Evolutionary conservation across 2,888 invertebrate species (phyloP).

Genomic region (Ophion ventricosus): DNA sequence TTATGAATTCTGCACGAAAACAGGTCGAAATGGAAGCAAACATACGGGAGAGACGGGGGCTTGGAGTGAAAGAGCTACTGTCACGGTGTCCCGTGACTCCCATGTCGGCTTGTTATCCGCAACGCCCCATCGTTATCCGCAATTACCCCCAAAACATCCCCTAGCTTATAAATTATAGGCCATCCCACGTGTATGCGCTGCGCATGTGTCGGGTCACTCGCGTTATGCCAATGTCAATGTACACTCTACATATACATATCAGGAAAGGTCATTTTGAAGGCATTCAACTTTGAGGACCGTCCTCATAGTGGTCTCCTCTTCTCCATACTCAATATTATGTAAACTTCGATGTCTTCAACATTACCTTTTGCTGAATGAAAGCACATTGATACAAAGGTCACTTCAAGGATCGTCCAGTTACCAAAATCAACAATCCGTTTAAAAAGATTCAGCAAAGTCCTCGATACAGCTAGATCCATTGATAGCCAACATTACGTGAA

Average conservation of each 20-base stretch:
- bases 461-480: neutral
- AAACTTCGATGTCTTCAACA: neutral
- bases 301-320: neutral
- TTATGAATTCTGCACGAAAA: neutral
- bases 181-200: constrained; percentile 70
- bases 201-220: constrained; percentile 45
- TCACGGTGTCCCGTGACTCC: constrained; percentile 82
- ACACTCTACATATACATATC: neutral
- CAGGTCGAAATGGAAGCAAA: constrained; percentile 18
- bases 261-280: neutral
- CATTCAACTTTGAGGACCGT: neutral
- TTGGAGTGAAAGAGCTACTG: constrained; percentile 66
- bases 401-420: neutral
- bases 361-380: neutral
- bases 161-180: constrained; percentile 83
- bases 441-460: neutral
- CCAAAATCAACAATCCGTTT: neutral
- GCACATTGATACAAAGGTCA: neutral
- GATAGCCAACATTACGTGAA: too few relatives aligned
- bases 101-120: constrained; percentile 83
- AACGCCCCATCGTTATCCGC: constrained; percentile 83
- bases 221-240: constrained; percentile 50
- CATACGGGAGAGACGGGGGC: constrained; percentile 24
- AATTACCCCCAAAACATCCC: constrained; percentile 83
- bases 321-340: neutral